Percentiles rank a stretch among this genome's conserved stretches.
Evolutionary conservation across 2,113 vertebrate species (phyloP).

Genomic region (Theropithecus gelada): DNA sequence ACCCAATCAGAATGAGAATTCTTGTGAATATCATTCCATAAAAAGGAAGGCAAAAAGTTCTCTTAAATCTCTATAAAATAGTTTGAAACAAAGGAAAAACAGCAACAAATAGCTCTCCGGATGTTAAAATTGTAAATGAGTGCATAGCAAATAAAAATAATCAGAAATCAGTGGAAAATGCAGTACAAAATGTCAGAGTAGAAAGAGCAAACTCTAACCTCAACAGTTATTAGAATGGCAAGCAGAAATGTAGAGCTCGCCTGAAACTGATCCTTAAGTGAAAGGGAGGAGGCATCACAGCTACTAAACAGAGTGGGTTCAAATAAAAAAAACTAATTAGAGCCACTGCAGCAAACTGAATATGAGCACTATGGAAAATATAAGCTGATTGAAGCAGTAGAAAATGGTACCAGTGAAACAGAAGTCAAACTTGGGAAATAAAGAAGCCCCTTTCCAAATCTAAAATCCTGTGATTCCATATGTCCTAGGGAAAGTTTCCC

Average conservation of each 20-base stretch:
- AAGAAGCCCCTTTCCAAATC: not conserved
- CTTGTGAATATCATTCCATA: not conserved
- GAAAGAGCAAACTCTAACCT: not conserved
- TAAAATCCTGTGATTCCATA: not conserved
- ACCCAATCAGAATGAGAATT: slow-evolving; percentile 28
- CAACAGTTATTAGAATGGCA: not conserved
- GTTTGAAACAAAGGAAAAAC: not conserved
- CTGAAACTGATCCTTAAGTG: not conserved
- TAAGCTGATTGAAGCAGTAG: not conserved
- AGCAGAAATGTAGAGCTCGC: not conserved
- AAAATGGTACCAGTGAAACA: not conserved
- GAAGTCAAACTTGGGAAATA: not conserved
- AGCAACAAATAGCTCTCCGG: not conserved
- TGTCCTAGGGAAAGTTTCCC: not conserved
- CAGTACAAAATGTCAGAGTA: slow-evolving; percentile 6
- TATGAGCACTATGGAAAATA: not conserved
- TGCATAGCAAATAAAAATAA: not conserved
- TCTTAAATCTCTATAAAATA: not conserved
- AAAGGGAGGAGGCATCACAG: not conserved
- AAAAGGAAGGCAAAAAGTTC: not conserved
- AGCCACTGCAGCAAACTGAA: not conserved
- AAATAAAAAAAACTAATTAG: not conserved
- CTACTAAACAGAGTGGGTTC: not conserved
- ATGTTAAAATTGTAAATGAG: slow-evolving; percentile 11
- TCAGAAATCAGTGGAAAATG: not conserved